Evolutionary conservation across 2,113 vertebrate species (phyloP).

Genomic region (Pseudopodoces humilis): DNA sequence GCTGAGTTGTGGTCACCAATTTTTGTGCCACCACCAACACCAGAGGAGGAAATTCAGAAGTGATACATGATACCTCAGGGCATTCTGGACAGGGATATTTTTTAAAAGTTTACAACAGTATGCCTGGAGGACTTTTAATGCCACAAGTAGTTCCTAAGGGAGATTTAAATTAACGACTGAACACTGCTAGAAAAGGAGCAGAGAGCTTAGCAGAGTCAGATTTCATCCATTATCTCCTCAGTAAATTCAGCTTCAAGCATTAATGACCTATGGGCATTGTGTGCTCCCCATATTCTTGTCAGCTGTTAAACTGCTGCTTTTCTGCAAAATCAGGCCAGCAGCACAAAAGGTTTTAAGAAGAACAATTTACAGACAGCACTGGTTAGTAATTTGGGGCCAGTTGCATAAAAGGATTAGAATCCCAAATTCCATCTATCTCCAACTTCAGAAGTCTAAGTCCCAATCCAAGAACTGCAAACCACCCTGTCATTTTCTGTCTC

Average conservation of each 20-base stretch:
- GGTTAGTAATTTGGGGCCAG: neutral
- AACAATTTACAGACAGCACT: neutral
- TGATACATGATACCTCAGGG: neutral
- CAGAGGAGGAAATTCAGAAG: neutral
- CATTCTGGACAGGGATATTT: neutral
- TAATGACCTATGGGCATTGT: conserved; percentile 9
- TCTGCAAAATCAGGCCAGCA: conserved; percentile 3
- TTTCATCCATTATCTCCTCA: conserved; percentile 28
- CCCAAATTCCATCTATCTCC: neutral
- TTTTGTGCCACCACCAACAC: neutral
- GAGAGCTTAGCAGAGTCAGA: conserved; percentile 1
- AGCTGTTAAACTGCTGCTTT: conserved; percentile 3
- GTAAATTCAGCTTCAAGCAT: conserved; percentile 27
- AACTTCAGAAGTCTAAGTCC: neutral
- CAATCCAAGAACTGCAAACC: neutral
- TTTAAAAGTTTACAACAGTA: neutral
- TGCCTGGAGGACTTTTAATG: neutral
- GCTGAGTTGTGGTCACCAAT: neutral
- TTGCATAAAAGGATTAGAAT: conserved; percentile 9
- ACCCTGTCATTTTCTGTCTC: conserved; percentile 19
- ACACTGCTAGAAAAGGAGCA: neutral
- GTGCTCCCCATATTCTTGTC: neutral
- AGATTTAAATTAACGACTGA: conserved; percentile 40
- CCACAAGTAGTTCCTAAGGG: conserved; percentile 21
- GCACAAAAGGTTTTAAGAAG: neutral